Conservation (phyloP, 2,797 vertebrate species). For the Phylloscopus collybita region DNA sequence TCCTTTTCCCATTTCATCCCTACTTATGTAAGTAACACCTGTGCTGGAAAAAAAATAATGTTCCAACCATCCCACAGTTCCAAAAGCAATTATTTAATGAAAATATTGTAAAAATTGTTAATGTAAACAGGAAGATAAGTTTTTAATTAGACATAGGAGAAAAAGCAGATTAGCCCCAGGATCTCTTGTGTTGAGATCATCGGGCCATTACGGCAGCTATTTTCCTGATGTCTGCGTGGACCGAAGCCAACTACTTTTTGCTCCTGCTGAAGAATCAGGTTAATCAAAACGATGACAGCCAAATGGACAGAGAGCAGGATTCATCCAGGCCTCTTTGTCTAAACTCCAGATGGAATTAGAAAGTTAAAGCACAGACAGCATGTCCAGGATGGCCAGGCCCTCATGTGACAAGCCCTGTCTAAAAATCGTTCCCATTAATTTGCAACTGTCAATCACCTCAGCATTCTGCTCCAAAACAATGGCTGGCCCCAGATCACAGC, state of each 20-base stretch:
- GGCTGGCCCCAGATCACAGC: constrained; percentile 20
- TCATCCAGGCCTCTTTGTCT: constrained; percentile 56
- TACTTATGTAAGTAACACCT: constrained; percentile 23
- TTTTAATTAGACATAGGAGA: constrained; percentile 63
- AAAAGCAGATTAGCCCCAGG: constrained; percentile 39
- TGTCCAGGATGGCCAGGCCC: constrained; percentile 3
- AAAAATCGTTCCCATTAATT: constrained; percentile 64
- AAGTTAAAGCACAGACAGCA: constrained; percentile 60
- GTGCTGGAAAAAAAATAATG: constrained; percentile 14
- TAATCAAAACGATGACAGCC: constrained; percentile 64
- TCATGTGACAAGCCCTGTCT: constrained; percentile 50
- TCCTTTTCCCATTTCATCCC: background rate
- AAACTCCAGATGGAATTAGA: constrained; percentile 62
- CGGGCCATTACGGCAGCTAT: constrained; percentile 35
- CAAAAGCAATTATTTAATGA: constrained; percentile 42
- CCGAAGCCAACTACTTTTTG: constrained; percentile 46
- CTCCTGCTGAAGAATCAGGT: constrained; percentile 65
- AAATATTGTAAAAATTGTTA: constrained; percentile 52
- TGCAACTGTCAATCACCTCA: constrained; percentile 62
- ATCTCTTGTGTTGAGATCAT: constrained; percentile 53
- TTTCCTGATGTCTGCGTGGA: constrained; percentile 48
- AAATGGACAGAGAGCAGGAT: constrained; percentile 60
- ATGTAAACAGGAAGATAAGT: constrained; percentile 49
- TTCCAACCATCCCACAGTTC: background rate
- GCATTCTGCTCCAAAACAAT: constrained; percentile 48